Evolutionary conservation across 1,140 invertebrate species (phyloP).

Genomic region (Sesamia nonagrioides): DNA sequence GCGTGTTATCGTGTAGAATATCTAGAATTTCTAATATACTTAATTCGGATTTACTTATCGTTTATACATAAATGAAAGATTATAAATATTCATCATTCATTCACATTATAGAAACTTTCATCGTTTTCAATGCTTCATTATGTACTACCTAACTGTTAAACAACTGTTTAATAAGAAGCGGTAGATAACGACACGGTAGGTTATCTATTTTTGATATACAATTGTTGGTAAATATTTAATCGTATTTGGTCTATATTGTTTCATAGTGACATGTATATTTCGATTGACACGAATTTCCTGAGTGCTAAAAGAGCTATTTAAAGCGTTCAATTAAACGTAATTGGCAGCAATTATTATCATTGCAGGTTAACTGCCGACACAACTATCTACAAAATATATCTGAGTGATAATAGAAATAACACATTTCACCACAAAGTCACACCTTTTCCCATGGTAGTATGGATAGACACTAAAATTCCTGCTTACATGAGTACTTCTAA

Average conservation of each 20-base stretch:
- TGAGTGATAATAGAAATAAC: neutral
- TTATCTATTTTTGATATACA: neutral
- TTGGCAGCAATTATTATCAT: slow-evolving; percentile 34
- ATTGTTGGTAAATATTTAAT: neutral
- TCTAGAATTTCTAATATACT: neutral
- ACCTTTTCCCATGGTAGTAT: too few species aligned
- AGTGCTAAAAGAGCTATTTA: neutral
- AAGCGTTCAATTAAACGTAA: slow-evolving; percentile 44
- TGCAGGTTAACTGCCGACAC: slow-evolving; percentile 5
- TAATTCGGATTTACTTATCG: too few species aligned
- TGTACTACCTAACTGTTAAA: neutral
- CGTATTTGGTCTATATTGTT: neutral
- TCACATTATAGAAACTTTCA: neutral
- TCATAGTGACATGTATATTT: neutral
- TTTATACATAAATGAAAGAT: too few species aligned
- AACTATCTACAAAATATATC: slow-evolving; percentile 8
- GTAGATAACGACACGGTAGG: neutral
- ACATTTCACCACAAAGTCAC: too few species aligned
- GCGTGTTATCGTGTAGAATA: neutral
- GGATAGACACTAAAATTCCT: too few species aligned
- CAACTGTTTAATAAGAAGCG: neutral
- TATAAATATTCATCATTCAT: too few species aligned
- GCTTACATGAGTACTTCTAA: too few species aligned
- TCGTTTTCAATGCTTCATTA: neutral
- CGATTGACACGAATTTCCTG: slow-evolving; percentile 4